Conservation (phyloP, 2,888 invertebrate species). For the Drosophila buzzatii region DNA sequence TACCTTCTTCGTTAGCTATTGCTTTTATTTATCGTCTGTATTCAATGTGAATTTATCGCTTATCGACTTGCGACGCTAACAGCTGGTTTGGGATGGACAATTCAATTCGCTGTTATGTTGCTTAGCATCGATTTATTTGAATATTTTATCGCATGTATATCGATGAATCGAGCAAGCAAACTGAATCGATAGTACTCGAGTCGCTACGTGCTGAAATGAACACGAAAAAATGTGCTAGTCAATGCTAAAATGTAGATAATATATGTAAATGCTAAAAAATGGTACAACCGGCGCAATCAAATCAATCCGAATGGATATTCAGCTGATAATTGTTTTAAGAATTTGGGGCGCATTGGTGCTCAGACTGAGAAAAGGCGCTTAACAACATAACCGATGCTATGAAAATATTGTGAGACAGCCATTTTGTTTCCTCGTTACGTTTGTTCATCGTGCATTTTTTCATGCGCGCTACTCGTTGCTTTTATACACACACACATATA, state of each 20-base stretch:
- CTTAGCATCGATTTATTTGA: conserved; percentile 1
- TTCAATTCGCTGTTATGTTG: conserved; percentile 6
- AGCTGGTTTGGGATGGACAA: conserved; percentile 37
- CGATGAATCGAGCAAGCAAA: conserved; percentile 20
- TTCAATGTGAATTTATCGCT: conserved; percentile 17
- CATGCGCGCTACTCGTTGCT: conserved; percentile 50
- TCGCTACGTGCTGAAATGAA: conserved; percentile 58
- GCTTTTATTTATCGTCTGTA: conserved; percentile 40
- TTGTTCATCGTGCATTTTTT: conserved; percentile 58
- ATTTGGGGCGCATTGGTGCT: conserved; percentile 21
- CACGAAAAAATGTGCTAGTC: conserved; percentile 64
- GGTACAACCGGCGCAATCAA: conserved; percentile 37
- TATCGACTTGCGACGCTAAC: conserved; percentile 42
- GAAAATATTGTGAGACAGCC: conserved; percentile 73
- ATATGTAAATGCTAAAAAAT: conserved; percentile 49
- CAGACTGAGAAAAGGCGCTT: conserved; percentile 22
- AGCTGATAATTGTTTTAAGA: conserved; percentile 16
- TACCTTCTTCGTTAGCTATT: conserved; percentile 30
- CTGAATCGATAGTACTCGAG: conserved; percentile 52
- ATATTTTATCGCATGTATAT: conserved; percentile 9
- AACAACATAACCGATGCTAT: conserved; percentile 34
- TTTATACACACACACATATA: conserved; percentile 40
- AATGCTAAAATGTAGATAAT: conserved; percentile 61
- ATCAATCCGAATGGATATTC: conserved; percentile 35
- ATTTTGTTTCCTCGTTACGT: conserved; percentile 81